Evolutionary conservation across 2,888 invertebrate species (phyloP).

Genomic region (Polyommatus icarus): DNA sequence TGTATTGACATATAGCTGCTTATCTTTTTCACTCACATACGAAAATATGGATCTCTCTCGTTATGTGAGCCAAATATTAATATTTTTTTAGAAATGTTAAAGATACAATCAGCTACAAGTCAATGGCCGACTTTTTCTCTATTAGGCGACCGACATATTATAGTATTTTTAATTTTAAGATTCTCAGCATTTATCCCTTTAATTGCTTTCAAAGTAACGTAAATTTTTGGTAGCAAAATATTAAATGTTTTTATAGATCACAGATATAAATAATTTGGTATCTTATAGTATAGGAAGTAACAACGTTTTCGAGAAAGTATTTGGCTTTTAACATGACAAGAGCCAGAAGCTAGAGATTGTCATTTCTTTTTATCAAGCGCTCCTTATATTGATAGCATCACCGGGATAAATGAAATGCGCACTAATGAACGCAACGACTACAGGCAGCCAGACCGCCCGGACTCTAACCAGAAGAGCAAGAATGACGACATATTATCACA

Average conservation of each 20-base stretch:
- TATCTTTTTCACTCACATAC: background rate
- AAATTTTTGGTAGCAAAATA: constrained; percentile 9
- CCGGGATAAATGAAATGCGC: too few relatives aligned
- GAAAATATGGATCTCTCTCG: background rate
- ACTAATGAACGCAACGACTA: too few relatives aligned
- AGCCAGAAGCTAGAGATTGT: too few relatives aligned
- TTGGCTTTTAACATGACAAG: too few relatives aligned
- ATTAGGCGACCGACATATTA: background rate
- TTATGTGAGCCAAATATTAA: background rate
- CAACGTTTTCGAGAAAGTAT: too few relatives aligned
- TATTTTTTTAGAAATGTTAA: background rate
- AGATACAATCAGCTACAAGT: background rate
- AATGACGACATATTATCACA: too few relatives aligned
- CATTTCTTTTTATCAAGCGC: too few relatives aligned
- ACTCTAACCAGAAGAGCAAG: too few relatives aligned
- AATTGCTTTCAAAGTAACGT: background rate
- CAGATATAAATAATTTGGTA: constrained; percentile 31
- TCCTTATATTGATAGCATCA: too few relatives aligned
- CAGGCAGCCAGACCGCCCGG: too few relatives aligned
- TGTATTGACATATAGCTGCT: too few relatives aligned
- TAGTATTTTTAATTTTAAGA: background rate
- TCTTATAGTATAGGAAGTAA: background rate
- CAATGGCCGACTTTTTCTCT: background rate
- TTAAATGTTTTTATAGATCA: constrained; percentile 33
- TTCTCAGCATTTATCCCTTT: background rate